Evolutionary conservation across 2,888 invertebrate species (phyloP).

Genomic region (Sesia bembeciformis): DNA sequence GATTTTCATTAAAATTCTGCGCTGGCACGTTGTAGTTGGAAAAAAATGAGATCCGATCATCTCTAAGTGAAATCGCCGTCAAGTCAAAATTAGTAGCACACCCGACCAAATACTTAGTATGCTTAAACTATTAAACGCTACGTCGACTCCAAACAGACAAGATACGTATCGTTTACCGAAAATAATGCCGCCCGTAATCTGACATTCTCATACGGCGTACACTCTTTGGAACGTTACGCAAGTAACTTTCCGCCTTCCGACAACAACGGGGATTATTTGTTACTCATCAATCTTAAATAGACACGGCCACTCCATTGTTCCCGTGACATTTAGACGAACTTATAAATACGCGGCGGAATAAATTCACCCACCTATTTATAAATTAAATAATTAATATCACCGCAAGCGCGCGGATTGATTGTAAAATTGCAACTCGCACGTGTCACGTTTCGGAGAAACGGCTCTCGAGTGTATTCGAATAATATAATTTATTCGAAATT

Average conservation of each 20-base stretch:
- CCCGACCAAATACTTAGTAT: conserved; percentile 35
- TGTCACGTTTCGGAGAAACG: conserved; percentile 8
- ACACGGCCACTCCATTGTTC: conserved; percentile 63
- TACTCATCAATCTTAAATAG: conserved; percentile 69
- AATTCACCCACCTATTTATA: conserved; percentile 45
- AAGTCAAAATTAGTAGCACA: conserved; percentile 48
- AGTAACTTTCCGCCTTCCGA: conserved; percentile 51
- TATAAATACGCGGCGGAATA: conserved; percentile 60
- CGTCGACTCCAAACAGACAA: conserved; percentile 50
- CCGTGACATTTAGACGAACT: conserved; percentile 67
- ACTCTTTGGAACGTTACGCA: conserved; percentile 37
- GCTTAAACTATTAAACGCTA: conserved; percentile 60
- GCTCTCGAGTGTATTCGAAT: conserved; percentile 11
- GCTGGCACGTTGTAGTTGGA: conserved; percentile 10
- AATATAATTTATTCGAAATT: conserved; percentile 25
- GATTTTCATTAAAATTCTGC: conserved; percentile 43
- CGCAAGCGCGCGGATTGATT: not conserved
- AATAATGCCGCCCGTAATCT: conserved; percentile 62
- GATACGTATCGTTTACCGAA: conserved; percentile 66
- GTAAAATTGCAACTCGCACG: conserved; percentile 1
- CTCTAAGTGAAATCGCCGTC: conserved; percentile 36
- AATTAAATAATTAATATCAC: conserved; percentile 23
- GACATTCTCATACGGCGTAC: conserved; percentile 46
- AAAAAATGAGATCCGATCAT: conserved; percentile 19
- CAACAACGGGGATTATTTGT: conserved; percentile 54